A percentile compares a stretch with the other conserved stretches of the same genome.
Conservation (phyloP, 2,888 invertebrate species). For the Cerastis rubricosa region DNA sequence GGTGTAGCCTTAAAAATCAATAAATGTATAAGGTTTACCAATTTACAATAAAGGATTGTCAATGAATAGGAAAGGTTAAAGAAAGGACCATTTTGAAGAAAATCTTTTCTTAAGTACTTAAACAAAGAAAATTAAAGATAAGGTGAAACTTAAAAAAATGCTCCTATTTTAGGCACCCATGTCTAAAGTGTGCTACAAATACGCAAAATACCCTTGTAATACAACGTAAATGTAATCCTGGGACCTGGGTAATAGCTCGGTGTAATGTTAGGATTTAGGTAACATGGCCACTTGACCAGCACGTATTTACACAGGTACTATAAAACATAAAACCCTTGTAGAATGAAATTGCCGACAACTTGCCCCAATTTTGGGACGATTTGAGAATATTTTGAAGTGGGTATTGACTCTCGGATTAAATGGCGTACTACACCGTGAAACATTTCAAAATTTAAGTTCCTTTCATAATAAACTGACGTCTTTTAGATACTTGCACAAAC, state of each 20-base stretch:
- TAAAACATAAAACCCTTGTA: constrained; percentile 21
- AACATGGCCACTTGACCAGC: constrained; percentile 22
- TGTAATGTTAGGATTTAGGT: constrained; percentile 14
- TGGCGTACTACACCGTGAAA: background rate
- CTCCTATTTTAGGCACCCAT: background rate
- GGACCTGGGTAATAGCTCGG: constrained; percentile 2
- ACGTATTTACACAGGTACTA: background rate
- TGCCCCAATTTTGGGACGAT: background rate
- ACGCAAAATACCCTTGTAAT: constrained; percentile 3
- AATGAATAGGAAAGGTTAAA: background rate
- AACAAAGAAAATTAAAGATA: background rate
- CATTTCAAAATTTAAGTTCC: background rate
- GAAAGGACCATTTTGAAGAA: background rate
- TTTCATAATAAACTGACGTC: background rate
- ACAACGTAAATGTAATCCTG: constrained; percentile 20
- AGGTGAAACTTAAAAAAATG: background rate
- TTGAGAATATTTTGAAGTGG: background rate
- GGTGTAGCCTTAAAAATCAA: background rate
- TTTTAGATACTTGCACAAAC: background rate
- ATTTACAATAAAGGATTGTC: background rate
- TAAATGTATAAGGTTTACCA: background rate
- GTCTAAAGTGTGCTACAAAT: background rate
- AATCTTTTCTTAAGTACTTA: background rate
- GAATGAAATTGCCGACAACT: constrained; percentile 21
- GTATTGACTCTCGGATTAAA: background rate